Percentiles rank a stretch among this genome's conserved stretches.
Conservation (phyloP, 2,113 vertebrate genomes). For the Pteropus alecto region DNA sequence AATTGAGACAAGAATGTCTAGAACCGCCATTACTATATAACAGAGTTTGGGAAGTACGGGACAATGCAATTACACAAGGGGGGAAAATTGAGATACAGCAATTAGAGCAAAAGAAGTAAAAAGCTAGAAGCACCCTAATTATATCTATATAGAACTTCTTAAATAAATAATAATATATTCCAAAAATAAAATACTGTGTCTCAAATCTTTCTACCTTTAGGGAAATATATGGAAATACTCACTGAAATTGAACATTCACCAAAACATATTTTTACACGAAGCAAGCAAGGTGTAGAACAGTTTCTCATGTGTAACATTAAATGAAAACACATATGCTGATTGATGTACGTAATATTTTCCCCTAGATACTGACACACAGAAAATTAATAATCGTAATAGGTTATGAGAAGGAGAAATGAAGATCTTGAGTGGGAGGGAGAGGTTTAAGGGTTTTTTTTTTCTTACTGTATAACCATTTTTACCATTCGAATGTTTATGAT, state of each 20-base stretch:
- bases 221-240: background rate
- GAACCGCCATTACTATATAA: background rate
- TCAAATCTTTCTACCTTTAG: background rate
- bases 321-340: background rate
- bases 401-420: background rate
- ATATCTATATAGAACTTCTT: background rate
- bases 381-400: background rate
- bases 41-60: background rate
- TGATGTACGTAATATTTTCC: background rate
- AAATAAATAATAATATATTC: background rate
- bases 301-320: background rate
- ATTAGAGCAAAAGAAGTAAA: background rate
- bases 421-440: background rate
- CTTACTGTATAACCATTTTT: background rate
- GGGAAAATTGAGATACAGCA: background rate
- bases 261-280: background rate
- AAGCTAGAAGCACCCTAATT: background rate
- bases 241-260: background rate
- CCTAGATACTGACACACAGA: background rate
- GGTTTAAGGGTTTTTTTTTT: background rate
- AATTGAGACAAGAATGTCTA: background rate
- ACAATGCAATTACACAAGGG: background rate
- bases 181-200: background rate
- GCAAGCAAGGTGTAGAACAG: background rate
- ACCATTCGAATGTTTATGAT: background rate